Conservation (phyloP, 2,113 vertebrate species). For the Poicephalus meyeri region DNA sequence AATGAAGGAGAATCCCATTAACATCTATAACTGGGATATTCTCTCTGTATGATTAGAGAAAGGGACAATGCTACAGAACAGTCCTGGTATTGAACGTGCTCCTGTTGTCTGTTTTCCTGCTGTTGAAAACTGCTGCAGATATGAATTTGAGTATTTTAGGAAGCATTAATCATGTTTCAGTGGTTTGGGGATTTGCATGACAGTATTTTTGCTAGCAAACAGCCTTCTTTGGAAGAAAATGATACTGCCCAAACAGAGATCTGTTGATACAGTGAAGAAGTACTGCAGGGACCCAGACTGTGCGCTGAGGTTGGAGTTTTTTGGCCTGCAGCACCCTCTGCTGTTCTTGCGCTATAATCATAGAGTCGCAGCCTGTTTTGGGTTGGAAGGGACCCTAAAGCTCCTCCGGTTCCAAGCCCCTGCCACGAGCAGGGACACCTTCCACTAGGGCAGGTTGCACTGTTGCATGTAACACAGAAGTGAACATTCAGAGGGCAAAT, state of each 20-base stretch:
- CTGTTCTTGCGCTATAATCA: background rate
- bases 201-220: background rate
- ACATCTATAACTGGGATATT: background rate
- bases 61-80: background rate
- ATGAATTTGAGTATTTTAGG: background rate
- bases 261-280: fast-evolving
- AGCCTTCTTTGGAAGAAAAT: no score
- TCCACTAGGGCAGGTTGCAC: background rate
- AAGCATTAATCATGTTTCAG: fast-evolving
- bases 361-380: background rate
- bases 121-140: background rate
- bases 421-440: background rate
- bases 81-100: background rate
- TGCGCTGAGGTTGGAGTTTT: fast-evolving
- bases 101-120: background rate
- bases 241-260: fast-evolving
- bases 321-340: constrained; percentile 31
- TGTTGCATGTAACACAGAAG: fast-evolving
- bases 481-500: fast-evolving
- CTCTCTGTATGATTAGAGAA: fast-evolving
- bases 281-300: fast-evolving
- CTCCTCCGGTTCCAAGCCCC: background rate
- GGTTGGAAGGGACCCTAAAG: background rate
- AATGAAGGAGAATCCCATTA: background rate
- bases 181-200: background rate